Base-by-base conservation (phyloP, 2,888 invertebrate species). In the Patella depressa region DNA sequence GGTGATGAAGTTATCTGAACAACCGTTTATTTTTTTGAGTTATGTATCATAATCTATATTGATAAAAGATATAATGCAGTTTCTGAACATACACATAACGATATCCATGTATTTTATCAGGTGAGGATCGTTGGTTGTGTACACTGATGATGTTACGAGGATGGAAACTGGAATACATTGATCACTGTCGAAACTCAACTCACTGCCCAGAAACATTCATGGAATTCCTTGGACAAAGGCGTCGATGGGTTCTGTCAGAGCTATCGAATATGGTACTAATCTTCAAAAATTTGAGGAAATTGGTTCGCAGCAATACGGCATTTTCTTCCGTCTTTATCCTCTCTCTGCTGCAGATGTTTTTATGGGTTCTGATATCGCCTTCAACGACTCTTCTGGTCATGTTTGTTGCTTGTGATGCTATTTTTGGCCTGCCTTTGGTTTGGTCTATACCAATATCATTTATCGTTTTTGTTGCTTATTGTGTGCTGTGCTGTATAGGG, bases 51-150 rank as follows among this genome's bases (percentile, higher is more conserved):
- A 19, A n/a, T 19, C 29, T 24, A 71, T 71, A 17, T 71, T n/a
- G 29, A 71, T 14, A 71, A 5, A 24, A 17, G 7, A n/a, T 71
- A 17, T 17, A 71, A 71, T 29, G 29, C 1, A 1, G 71, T 17
- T 24, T 29, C 29, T 17, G 7, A 24, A 24, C 29, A 45, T 12
- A 53, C 5, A n/a, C 71, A 19, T 19, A 19, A 19, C n/a, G 71
- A 24, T 45, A 45, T 45, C 9, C 7, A 45, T 45, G 45, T 45
- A 45, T 45, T 7, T 72, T n/a, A 72, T 17, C 77, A 86, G 86
- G 86, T n/a, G 86, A 86, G 74, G 86, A 86, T 75, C 80, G 86
- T 4, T 86, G 86, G 86, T 80, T 86, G 79, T 86, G 86, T 74
- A 86, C 86, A 14, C 79, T 86, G 55, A 81, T 86, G 81, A 86